A percentile compares a stretch with the other conserved stretches of the same genome.
Conservation (phyloP, 1,140 invertebrate species). For the Platyscapa corneri region DNA sequence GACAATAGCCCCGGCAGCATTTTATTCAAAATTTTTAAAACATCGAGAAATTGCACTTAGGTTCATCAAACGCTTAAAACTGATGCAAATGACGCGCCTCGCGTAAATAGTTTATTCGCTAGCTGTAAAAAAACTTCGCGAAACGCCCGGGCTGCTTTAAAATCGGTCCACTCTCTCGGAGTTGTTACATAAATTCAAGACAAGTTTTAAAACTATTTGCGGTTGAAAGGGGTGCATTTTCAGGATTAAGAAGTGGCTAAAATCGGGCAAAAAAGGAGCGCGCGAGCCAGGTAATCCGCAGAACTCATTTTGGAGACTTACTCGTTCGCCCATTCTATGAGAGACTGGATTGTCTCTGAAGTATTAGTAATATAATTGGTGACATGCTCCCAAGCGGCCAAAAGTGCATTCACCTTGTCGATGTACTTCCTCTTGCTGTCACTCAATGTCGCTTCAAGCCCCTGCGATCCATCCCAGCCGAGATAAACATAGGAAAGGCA, state of each 20-base stretch:
- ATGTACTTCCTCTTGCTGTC: constrained; percentile 76
- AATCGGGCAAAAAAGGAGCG: neutral
- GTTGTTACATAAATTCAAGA: neutral
- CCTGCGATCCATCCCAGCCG: constrained; percentile 62
- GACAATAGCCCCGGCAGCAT: no score
- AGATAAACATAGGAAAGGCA: neutral
- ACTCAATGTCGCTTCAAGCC: constrained; percentile 74
- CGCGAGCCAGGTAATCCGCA: constrained; percentile 16
- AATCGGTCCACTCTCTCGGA: no score
- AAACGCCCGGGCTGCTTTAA: neutral
- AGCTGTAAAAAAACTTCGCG: neutral
- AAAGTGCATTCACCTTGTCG: constrained; percentile 76
- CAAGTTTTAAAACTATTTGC: neutral
- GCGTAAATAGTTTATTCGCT: neutral
- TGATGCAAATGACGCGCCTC: neutral
- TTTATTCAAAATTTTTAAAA: no score
- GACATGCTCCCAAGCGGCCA: constrained; percentile 76
- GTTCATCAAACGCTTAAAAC: no score
- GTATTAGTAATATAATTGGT: constrained; percentile 74
- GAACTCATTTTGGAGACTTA: constrained; percentile 59
- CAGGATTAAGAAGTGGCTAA: neutral
- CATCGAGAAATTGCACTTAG: no score
- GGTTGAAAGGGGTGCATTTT: neutral
- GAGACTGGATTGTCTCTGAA: constrained; percentile 72
- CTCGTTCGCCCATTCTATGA: constrained; percentile 77